Evolutionary conservation across 2,888 invertebrate genomes (phyloP).

Genomic region (Spilarctia lutea): DNA sequence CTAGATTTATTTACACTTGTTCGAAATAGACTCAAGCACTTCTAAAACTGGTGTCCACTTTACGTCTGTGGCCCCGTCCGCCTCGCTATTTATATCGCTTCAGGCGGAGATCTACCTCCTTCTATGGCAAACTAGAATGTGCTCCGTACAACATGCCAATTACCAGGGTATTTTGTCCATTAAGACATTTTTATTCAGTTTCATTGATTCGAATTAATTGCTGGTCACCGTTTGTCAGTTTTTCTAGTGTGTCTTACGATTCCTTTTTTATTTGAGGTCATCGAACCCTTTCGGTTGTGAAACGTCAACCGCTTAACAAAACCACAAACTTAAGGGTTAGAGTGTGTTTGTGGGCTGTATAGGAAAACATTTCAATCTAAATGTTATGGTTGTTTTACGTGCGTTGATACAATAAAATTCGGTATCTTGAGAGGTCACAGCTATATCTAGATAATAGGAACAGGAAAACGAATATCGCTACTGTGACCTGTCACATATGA

Average conservation of each 20-base stretch:
- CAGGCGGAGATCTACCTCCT: constrained; percentile 76
- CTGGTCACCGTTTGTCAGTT: constrained; percentile 58
- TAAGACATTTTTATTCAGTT: constrained; percentile 72
- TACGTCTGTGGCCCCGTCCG: constrained; percentile 72
- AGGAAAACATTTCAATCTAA: constrained; percentile 52
- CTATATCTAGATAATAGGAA: constrained; percentile 56
- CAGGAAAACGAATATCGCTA: constrained; percentile 70
- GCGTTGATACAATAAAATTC: constrained; percentile 46
- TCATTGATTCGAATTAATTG: constrained; percentile 66
- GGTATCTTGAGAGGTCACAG: constrained; percentile 38
- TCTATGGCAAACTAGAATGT: constrained; percentile 80
- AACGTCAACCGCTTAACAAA: constrained; percentile 72
- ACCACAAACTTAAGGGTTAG: constrained; percentile 60
- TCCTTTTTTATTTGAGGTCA: constrained; percentile 65
- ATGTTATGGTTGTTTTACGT: constrained; percentile 38
- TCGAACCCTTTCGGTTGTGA: constrained; percentile 66
- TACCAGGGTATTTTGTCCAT: constrained; percentile 70
- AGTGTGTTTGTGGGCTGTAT: constrained; percentile 63
- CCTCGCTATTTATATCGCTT: constrained; percentile 79
- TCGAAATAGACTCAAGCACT: constrained; percentile 80
- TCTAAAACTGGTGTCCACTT: constrained; percentile 83
- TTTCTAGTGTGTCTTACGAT: constrained; percentile 57
- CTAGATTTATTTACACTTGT: constrained; percentile 84
- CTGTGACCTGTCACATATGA: constrained; percentile 54
- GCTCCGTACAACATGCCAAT: constrained; percentile 67